These are phyloP conservation scores for Baccha elongata DNA, from an alignment of 2,888 invertebrate genomes.

Conservation along the genomic window DNA sequence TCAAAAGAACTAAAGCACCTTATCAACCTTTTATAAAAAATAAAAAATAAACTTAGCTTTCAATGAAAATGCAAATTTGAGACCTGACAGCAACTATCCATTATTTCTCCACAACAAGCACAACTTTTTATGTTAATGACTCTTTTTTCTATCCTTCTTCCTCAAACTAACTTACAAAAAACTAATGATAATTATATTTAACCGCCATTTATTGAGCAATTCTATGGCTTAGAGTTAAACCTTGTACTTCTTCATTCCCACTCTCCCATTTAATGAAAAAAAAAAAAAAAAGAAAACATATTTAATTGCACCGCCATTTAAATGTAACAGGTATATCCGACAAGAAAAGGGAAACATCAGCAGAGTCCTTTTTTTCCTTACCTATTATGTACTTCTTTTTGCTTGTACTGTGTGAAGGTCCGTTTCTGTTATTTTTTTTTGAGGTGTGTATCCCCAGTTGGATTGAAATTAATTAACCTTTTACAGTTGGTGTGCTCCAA, in stretches of 20 bases:
- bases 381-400: background rate
- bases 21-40: conserved; percentile 30
- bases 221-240: conserved; percentile 28
- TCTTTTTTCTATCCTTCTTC: background rate
- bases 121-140: conserved; percentile 62
- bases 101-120: conserved; percentile 20
- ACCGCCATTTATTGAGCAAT: conserved; percentile 45
- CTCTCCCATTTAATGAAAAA: background rate
- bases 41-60: background rate
- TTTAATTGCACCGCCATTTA: conserved; percentile 59
- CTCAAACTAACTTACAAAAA: conserved; percentile 28
- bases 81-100: conserved; percentile 50
- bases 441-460: conserved; percentile 69
- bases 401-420: conserved; percentile 9
- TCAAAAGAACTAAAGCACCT: conserved; percentile 21
- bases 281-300: conserved; percentile 6
- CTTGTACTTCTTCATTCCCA: conserved; percentile 6
- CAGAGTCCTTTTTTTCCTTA: conserved; percentile 25
- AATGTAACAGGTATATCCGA: conserved; percentile 62
- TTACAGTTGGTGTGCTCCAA: conserved; percentile 46
- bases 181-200: conserved; percentile 63
- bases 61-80: conserved; percentile 28
- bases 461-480: conserved; percentile 69
- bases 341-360: conserved; percentile 23
- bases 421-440: conserved; percentile 28